Percentiles rank a stretch among this genome's conserved stretches.
Conservation (phyloP, 2,113 vertebrate species). For the Scortum barcoo region DNA sequence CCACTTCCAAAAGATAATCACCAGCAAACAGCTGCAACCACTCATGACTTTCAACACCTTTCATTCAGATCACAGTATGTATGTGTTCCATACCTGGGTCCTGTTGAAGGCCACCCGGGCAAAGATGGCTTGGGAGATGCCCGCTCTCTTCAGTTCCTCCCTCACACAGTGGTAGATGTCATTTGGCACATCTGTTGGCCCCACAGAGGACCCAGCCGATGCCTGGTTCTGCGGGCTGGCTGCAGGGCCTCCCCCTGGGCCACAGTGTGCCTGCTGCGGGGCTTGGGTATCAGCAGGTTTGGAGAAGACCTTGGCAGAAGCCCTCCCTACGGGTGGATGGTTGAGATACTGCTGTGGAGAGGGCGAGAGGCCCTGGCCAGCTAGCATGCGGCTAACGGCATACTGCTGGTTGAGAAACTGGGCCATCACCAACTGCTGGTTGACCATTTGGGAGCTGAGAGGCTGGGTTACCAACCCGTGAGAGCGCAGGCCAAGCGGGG, state of each 20-base stretch:
- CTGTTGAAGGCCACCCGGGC: conserved; percentile 99
- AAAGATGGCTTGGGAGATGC: conserved; percentile 99
- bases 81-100: conserved; percentile 91
- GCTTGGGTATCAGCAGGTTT: conserved; percentile 92
- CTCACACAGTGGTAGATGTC: conserved; percentile 99
- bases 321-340: conserved; percentile 90
- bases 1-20: conserved; percentile 29
- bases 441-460: conserved; percentile 95
- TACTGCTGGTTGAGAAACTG: conserved; percentile 99
- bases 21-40: conserved; percentile 26
- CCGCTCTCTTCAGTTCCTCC: conserved; percentile 98
- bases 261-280: conserved; percentile 83
- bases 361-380: conserved; percentile 92
- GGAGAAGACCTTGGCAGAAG: conserved; percentile 90
- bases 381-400: conserved; percentile 96
- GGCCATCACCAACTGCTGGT: conserved; percentile 98
- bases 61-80: background rate
- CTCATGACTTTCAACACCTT: conserved; percentile 13
- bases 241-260: conserved; percentile 47
- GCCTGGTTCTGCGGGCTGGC: conserved; percentile 59
- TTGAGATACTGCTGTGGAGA: conserved; percentile 96
- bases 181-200: conserved; percentile 88
- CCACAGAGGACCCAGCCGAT: conserved; percentile 36
- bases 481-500: conserved; percentile 90
- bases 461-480: conserved; percentile 93